Evolutionary conservation across 1,140 invertebrate genomes (phyloP), one percentile per base, ranked within the genome.

Genomic region (Mesaphorura yosii): DNA sequence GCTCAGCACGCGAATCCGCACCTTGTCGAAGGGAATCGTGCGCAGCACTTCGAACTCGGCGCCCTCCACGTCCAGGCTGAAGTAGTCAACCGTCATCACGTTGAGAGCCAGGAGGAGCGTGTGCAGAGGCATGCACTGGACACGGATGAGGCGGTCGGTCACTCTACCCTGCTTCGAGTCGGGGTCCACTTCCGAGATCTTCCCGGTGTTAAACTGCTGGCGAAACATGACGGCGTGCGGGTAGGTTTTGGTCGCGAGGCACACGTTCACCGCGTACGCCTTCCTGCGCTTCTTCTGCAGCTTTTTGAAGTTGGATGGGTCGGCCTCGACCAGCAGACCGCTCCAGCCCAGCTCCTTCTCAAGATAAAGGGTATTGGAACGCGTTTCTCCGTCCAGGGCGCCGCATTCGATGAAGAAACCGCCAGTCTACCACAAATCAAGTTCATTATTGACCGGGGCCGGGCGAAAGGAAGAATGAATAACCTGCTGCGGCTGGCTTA

Each of bases 31-130:
- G 20, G 75, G 75, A 51, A 76, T 73, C 1, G 73, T 74, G 60
- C 71, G 65, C 10, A 76, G 57, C 6, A 76, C 71, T 51, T 76
- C 67, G 15, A 75, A 63, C 55, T 75, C 75, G 38, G 66, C 66
- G 25, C 75, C 75, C 63, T 77, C 75, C 3, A 77, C 64, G 52
- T 73, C 73, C 6, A 73, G 64, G 60, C 72, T 73, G 17, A 73
- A 70, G 58, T 73, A 73, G 63, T 73, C 67, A 5, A 73, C 58
- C 2, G 64, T 63, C 17, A 64, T 67, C 4, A 68, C 44, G 7
- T 41, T 10, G 7, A 10, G 39, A 19, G 39, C 39, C 22, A 14
- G 64, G 53, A 34, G 10, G 31, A 10, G n/a, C 31, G 31, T 34
- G 10, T 34, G 10, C 10, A 34, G n/a, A 34, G 31, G 31, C 10